Evolutionary conservation across 30 jellyfish, hydroid and myxozoan species (phyloP).

Genomic region (Aurelia sp.): DNA sequence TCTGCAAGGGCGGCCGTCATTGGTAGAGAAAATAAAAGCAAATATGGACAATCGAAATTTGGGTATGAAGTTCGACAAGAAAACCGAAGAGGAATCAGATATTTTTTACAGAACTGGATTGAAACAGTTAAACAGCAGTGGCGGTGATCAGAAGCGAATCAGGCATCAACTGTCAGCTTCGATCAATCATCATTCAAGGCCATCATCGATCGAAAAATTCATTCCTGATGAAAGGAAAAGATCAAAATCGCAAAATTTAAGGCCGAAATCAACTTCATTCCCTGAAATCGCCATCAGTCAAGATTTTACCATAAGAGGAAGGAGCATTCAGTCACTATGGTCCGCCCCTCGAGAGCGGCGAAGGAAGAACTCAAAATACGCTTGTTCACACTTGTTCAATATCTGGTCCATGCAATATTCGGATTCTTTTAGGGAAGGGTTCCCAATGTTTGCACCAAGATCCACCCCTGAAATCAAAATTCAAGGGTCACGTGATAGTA

Average conservation of each 20-base stretch:
- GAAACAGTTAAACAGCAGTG: constrained; percentile 33
- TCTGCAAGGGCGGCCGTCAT: constrained; percentile 39
- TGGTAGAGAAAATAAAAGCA: constrained; percentile 5
- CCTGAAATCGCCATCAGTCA: not conserved
- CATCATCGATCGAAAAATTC: not conserved
- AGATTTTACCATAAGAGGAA: not conserved
- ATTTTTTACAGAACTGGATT: constrained; percentile 11
- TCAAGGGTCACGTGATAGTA: constrained; percentile 1
- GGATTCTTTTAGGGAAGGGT: constrained; percentile 33
- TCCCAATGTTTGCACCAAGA: not conserved
- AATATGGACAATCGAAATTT: not conserved
- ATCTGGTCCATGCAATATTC: constrained; percentile 45
- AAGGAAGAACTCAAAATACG: constrained; percentile 21
- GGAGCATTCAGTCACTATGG: not conserved
- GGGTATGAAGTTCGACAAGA: not conserved
- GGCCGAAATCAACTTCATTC: not conserved
- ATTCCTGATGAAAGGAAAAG: not conserved
- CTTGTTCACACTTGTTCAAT: constrained; percentile 33
- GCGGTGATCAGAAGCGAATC: not conserved
- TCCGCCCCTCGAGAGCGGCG: not conserved
- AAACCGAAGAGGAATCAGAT: not conserved
- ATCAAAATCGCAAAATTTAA: not conserved
- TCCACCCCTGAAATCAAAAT: not conserved
- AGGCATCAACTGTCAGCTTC: not conserved
- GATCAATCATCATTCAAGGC: not conserved